Evolutionary conservation across 2,113 vertebrate genomes (phyloP), one percentile per base, ranked within the genome.

Genomic region (Monopterus albus): DNA sequence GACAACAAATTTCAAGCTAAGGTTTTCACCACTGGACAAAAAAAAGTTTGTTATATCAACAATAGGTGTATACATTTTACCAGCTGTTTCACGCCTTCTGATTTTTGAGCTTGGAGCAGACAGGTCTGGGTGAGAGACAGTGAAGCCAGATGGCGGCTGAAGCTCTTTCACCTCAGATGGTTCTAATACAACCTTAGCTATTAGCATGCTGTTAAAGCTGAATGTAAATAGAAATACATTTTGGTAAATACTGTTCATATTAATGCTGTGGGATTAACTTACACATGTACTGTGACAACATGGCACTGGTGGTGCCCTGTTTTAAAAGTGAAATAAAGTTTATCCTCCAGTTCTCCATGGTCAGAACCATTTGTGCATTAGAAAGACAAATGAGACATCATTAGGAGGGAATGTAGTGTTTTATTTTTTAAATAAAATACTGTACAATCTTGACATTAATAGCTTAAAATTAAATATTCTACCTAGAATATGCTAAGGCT

Each of bases 211-310:
- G 72, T 75, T 81, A 50, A 70, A 74, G n/a, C n/a, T 82, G 81
- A 90, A 90, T 86, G 87, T 90, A 72, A 52, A 74, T 65, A 50
- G 31, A 57, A 55, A 60, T 20, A 3, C 31, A 33, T 61, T 65
- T 73, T 38, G 84, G 75, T 90, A 84, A 74, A 84, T 86, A 75
- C 45, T 74, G 69, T 73, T 86, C 64, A 73, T 82, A 81, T 59
- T 83, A 75, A 83, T 10, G 45, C 50, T 79, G 79, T 87, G 71
- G 70, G 56, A 77, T 79, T 58, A 63, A 59, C 70, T 76, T 77
- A 60, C 64, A 78, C 36, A 73, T 82, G 82, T 86, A 80, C 66
- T 81, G 71, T 85, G 77, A 73, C 52, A 23, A 72, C n/a, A 3
- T 46, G 53, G 36, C 71, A 40, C 25, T 20, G 45, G n/a, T 52